These are phyloP conservation scores for Paedocypris micromegethes DNA, from an alignment of 2,797 vertebrate species.

Conservation along the genomic window DNA sequence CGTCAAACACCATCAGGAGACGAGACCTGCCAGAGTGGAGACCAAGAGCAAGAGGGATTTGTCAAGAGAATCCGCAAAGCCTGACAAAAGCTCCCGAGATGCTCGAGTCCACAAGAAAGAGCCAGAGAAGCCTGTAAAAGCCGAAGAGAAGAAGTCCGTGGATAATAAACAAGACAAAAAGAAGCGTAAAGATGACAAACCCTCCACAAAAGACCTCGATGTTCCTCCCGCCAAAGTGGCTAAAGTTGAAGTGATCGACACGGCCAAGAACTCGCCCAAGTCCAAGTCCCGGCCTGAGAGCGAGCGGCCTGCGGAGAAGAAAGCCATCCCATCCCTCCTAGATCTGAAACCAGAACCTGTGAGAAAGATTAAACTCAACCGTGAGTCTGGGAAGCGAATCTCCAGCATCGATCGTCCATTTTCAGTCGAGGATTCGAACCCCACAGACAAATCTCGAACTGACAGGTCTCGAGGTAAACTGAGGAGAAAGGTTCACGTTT, in stretches of 20 bases:
- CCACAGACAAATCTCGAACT: slow-evolving; percentile 64
- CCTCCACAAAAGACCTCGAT: slow-evolving; percentile 66
- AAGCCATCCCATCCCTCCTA: slow-evolving; percentile 64
- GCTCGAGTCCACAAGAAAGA: slow-evolving; percentile 66
- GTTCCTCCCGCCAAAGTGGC: slow-evolving; percentile 56
- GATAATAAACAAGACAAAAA: slow-evolving; percentile 77
- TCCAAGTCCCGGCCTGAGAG: slow-evolving; percentile 64
- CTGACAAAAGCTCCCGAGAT: slow-evolving; percentile 58
- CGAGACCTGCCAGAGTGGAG: slow-evolving; percentile 70
- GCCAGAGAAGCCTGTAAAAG: slow-evolving; percentile 59
- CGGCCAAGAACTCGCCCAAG: slow-evolving; percentile 64
- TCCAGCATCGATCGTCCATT: slow-evolving; percentile 57
- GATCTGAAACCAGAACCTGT: slow-evolving; percentile 73
- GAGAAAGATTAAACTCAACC: slow-evolving; percentile 93
- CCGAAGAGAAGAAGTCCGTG: slow-evolving; percentile 55
- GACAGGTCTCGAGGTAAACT: slow-evolving; percentile 70
- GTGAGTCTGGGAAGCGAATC: slow-evolving; percentile 80
- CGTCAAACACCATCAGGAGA: slow-evolving; percentile 52
- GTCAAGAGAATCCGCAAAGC: slow-evolving; percentile 67
- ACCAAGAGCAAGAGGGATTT: slow-evolving; percentile 61
- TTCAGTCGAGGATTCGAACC: slow-evolving; percentile 64
- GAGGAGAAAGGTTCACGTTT: slow-evolving; percentile 63
- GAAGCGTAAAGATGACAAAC: slow-evolving; percentile 77
- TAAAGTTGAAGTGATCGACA: slow-evolving; percentile 62
- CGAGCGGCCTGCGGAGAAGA: slow-evolving; percentile 54